These are phyloP conservation scores for Drosophila setifemur DNA, from an alignment of 1,140 invertebrate genomes.

Conservation along the genomic window DNA sequence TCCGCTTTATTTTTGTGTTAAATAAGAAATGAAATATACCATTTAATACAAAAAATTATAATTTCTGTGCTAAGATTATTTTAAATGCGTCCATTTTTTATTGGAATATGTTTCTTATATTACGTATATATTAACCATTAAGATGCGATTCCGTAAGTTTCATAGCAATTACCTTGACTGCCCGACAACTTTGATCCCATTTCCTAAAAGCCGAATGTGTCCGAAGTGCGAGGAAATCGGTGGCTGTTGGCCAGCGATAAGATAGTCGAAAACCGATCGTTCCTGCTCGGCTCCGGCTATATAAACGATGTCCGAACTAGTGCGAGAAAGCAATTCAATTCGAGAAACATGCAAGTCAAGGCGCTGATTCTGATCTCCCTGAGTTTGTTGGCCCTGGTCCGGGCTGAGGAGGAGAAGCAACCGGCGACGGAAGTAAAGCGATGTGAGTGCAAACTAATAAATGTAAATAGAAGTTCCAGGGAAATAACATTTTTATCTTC, in stretches of 20 bases:
- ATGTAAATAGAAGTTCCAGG: background rate
- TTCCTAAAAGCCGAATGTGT: background rate
- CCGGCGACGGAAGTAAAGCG: conserved; percentile 52
- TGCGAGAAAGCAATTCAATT: conserved; percentile 14
- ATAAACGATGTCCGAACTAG: conserved; percentile 42
- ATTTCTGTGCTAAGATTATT: no score
- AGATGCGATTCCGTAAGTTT: background rate
- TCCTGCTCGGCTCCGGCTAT: conserved; percentile 37
- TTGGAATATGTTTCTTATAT: no score
- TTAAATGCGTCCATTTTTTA: no score
- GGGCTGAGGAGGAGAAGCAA: conserved; percentile 18
- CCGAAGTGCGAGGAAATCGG: background rate
- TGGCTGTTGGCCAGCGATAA: conserved; percentile 24
- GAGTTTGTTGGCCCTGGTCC: conserved; percentile 21
- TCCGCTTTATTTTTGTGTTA: no score
- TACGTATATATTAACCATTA: no score
- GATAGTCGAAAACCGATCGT: conserved; percentile 19
- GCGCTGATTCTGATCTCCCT: conserved; percentile 32
- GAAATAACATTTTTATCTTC: no score
- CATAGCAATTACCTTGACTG: background rate
- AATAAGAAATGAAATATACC: no score
- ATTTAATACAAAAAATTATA: no score
- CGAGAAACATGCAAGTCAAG: conserved; percentile 35
- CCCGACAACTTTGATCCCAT: background rate
- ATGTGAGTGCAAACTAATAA: conserved; percentile 36